Evolutionary conservation across 1,140 invertebrate species (phyloP).

Genomic region (Anastrepha obliqua): DNA sequence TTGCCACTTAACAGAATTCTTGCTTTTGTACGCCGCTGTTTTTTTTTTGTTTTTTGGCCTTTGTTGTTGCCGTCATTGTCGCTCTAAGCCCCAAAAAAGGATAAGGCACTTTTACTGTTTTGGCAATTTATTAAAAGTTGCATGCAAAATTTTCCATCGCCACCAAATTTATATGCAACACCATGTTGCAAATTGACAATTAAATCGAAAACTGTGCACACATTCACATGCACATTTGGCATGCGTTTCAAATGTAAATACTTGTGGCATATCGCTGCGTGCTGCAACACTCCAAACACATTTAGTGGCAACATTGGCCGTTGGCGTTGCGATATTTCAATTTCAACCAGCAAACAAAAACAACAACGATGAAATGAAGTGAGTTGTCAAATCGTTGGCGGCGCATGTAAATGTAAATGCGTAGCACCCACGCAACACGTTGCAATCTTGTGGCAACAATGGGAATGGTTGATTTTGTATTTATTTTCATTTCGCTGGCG

Average conservation of each 20-base stretch:
- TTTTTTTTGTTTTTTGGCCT: neutral
- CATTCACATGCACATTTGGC: neutral
- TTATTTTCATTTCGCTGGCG: neutral
- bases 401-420: slow-evolving; percentile 51
- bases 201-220: slow-evolving; percentile 1
- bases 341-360: neutral
- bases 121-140: neutral
- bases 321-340: slow-evolving; percentile 51
- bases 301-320: slow-evolving; percentile 50
- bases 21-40: neutral
- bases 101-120: neutral
- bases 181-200: slow-evolving; percentile 42
- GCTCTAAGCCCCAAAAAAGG: slow-evolving; percentile 16
- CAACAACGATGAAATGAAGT: slow-evolving; percentile 7
- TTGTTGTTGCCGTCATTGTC: neutral
- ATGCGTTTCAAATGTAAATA: slow-evolving; percentile 8
- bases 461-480: neutral
- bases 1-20: neutral
- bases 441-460: neutral
- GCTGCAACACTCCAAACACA: slow-evolving; percentile 28
- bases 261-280: slow-evolving; percentile 45
- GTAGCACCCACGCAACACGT: slow-evolving; percentile 39
- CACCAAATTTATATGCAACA: slow-evolving; percentile 12
- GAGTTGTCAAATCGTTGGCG: slow-evolving; percentile 50
- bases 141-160: neutral